Evolutionary conservation across 2,113 vertebrate genomes (phyloP).

Genomic region (Fukomys damarensis): DNA sequence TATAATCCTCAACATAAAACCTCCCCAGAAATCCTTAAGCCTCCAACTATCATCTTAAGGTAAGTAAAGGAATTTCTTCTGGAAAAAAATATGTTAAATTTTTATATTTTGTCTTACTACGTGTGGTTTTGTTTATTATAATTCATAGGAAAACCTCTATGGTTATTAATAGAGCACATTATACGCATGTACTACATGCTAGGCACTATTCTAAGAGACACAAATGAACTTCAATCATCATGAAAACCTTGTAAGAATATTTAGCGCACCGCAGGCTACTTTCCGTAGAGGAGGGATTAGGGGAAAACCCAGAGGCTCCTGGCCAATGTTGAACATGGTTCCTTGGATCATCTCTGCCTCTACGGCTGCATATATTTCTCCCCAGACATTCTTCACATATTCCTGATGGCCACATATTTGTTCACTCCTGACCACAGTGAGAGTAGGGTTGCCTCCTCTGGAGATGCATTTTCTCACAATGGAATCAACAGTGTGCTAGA

Average conservation of each 20-base stretch:
- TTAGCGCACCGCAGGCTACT: not conserved
- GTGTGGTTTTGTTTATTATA: not conserved
- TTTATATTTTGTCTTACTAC: not conserved
- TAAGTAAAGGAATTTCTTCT: not conserved
- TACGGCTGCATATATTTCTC: not conserved
- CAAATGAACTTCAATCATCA: not conserved
- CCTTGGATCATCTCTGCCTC: not conserved
- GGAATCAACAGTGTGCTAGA: slow-evolving; percentile 91
- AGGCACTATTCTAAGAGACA: not conserved
- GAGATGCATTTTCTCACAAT: slow-evolving; percentile 94
- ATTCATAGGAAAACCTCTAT: not conserved
- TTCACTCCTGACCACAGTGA: slow-evolving; percentile 92
- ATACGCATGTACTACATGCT: not conserved
- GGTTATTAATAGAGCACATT: not conserved
- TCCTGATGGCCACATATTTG: slow-evolving; percentile 91
- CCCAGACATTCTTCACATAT: slow-evolving; percentile 90
- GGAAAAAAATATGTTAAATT: not conserved
- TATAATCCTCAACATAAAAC: slow-evolving; percentile 20
- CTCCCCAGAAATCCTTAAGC: not conserved
- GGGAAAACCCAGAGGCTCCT: not conserved
- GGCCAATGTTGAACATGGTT: not conserved
- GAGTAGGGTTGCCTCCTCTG: slow-evolving; percentile 90
- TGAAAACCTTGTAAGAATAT: not conserved
- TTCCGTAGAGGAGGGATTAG: not conserved
- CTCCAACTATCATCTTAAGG: not conserved